Conservation (phyloP, 2,113 vertebrate species). For the Pollimyrus isidori region DNA sequence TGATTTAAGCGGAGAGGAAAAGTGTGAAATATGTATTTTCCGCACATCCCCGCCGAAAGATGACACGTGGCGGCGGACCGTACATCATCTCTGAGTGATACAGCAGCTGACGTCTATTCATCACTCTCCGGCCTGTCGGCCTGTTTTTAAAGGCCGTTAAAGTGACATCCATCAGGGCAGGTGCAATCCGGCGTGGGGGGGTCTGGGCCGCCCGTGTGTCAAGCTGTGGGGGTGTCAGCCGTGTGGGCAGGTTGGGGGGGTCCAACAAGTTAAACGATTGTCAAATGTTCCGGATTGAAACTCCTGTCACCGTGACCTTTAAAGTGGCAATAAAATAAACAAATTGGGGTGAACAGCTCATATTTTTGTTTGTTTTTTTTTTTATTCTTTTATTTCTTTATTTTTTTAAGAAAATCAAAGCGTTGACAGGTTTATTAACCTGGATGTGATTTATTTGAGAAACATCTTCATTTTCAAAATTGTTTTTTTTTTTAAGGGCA, state of each 20-base stretch:
- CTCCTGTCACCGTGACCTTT: slow-evolving; percentile 25
- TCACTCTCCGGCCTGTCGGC: slow-evolving; percentile 27
- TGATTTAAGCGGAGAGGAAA: slow-evolving; percentile 32
- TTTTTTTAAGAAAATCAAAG: slow-evolving; percentile 37
- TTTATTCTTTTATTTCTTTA: slow-evolving; percentile 25
- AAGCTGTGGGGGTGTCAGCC: background rate
- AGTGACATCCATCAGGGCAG: slow-evolving; percentile 41
- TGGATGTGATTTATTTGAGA: slow-evolving; percentile 44
- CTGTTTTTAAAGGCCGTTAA: slow-evolving; percentile 39
- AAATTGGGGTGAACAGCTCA: slow-evolving; percentile 45
- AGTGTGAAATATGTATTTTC: slow-evolving; percentile 38
- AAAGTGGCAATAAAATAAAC: slow-evolving; percentile 40
- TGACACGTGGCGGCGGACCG: slow-evolving; percentile 23
- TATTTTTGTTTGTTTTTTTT: slow-evolving; percentile 35
- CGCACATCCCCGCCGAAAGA: slow-evolving; percentile 30
- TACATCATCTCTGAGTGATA: slow-evolving; percentile 29
- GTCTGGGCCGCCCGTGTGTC: background rate
- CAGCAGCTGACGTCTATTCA: slow-evolving; percentile 16
- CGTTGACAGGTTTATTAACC: slow-evolving; percentile 54
- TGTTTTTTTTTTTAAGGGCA: slow-evolving; percentile 45
- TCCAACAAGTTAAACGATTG: slow-evolving; percentile 15
- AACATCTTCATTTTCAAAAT: slow-evolving; percentile 44
- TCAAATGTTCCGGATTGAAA: slow-evolving; percentile 19
- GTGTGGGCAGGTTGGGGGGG: background rate
- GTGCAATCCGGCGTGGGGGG: slow-evolving; percentile 24